Conservation (phyloP, 1,140 invertebrate species). For the Amphibalanus amphitrite region DNA sequence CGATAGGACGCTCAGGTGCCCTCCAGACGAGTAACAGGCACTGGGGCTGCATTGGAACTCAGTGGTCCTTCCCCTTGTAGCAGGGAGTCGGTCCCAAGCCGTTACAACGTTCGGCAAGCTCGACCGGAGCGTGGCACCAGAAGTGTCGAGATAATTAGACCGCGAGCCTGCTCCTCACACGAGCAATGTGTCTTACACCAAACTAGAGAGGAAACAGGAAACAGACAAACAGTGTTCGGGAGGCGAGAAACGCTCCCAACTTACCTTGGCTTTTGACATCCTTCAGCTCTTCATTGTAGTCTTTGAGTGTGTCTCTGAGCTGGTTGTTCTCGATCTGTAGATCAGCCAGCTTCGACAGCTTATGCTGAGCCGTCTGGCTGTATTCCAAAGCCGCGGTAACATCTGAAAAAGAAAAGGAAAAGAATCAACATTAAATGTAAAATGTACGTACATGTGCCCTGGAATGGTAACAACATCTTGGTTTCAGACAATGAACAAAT, state of each 20-base stretch:
- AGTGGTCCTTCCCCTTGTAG: no score
- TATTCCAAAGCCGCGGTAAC: constrained; percentile 32
- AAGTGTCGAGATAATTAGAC: no score
- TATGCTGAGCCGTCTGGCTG: constrained; percentile 30
- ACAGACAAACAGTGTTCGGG: no score
- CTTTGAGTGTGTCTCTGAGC: constrained; percentile 32
- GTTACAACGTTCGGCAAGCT: no score
- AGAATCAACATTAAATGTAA: constrained; percentile 1
- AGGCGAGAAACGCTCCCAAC: neutral
- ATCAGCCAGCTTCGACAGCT: constrained; percentile 29
- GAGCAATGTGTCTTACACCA: no score
- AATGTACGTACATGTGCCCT: neutral
- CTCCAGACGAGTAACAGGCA: no score
- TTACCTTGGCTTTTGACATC: constrained; percentile 35
- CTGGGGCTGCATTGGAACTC: no score
- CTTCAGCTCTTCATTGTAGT: constrained; percentile 37
- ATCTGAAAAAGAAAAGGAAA: constrained; percentile 22
- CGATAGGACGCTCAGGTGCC: no score
- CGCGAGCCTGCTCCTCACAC: no score
- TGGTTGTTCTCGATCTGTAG: constrained; percentile 38
- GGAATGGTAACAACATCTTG: neutral
- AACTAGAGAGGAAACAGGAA: no score
- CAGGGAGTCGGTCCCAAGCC: no score
- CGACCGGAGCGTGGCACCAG: no score
- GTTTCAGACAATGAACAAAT: neutral